These are phyloP conservation scores for Poeciliopsis presidionis DNA, from an alignment of 2,797 vertebrate species.

Conservation along the genomic window DNA sequence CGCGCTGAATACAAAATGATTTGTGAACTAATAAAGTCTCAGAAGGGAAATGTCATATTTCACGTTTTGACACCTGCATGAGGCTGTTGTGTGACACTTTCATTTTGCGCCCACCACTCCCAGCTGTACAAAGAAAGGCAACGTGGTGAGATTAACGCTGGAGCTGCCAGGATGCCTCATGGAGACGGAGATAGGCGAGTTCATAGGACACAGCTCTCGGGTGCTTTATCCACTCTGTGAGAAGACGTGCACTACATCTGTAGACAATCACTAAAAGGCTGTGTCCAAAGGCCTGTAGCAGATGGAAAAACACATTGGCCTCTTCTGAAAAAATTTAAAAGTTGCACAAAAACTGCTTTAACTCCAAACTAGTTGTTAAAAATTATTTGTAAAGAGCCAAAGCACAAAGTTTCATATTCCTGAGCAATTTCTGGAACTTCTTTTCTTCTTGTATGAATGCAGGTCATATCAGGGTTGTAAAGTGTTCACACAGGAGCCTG, in stretches of 20 bases:
- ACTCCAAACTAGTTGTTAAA: background rate
- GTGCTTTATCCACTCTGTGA: conserved; percentile 54
- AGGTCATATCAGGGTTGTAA: background rate
- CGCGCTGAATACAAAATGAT: conserved; percentile 64
- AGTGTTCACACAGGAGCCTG: background rate
- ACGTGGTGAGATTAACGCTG: conserved; percentile 49
- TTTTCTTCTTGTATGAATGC: background rate
- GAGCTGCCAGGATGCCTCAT: conserved; percentile 49
- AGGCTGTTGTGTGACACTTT: conserved; percentile 70
- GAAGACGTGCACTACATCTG: conserved; percentile 53
- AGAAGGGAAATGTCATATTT: conserved; percentile 75
- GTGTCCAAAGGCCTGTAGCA: conserved; percentile 41
- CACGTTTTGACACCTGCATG: conserved; percentile 74
- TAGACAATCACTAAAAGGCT: conserved; percentile 55
- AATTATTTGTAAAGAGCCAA: background rate
- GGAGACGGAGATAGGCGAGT: conserved; percentile 23
- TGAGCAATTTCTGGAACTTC: background rate
- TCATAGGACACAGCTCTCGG: conserved; percentile 19
- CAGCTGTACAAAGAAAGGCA: conserved; percentile 64
- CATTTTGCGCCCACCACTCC: conserved; percentile 73
- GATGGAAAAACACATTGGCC: conserved; percentile 34
- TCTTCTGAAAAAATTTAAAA: conserved; percentile 26
- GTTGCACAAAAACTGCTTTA: conserved; percentile 7
- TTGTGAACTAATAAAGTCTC: conserved; percentile 72
- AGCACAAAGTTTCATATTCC: background rate